Evolutionary conservation across 2,797 vertebrate species (phyloP), one percentile per base, ranked within the genome.

Genomic region (Tympanoctomys barrerae): DNA sequence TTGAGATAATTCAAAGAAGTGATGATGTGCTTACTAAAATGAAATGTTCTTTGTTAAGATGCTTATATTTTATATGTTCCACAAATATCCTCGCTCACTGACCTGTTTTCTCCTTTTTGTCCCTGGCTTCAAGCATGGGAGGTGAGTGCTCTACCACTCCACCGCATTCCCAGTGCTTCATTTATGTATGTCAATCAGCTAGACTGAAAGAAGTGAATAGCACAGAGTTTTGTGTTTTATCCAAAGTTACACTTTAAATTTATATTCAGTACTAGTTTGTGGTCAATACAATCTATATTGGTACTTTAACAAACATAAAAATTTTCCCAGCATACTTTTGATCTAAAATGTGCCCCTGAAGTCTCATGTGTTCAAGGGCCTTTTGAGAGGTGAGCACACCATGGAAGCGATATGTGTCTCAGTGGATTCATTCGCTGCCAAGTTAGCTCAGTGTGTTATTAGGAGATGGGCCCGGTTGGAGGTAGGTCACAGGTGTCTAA

Each of bases 31-130:
- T 49, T 54, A 54, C 28, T 59, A 31, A 77, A 49, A 88, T 42
- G 33, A 2, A 33, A 42, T 93, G 78, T 82, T 80, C 12, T 79
- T 93, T 86, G 64, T 70, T 95, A 42, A 80, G 57, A 71, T 83
- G 52, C 10, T 57, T 68, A 49, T 87, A 10, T 89, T 97, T 97
- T 96, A 59, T 93, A 95, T 97, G 94, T 95, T 87, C 90, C 46
- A 18, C 3, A 84, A 82, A 95, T 73, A 1, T 36, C 81, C 22
- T 24, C 3, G 33, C 87, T 39, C 26, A 36, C 31, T 96, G 73
- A 57, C 78, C 66, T 75, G 31, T 80, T 83, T 73, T 87, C 82
- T 94, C 0, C 87, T 92, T 88, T 94, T 92, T 89, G 90, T 90
- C 70, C 62, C 62, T 95, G 88, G 94, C 39, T 87, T 95, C 57